A percentile compares a stretch with the other conserved stretches of the same genome.
Evolutionary conservation across 2,888 invertebrate genomes (phyloP).

Genomic region (Nomada flava): DNA sequence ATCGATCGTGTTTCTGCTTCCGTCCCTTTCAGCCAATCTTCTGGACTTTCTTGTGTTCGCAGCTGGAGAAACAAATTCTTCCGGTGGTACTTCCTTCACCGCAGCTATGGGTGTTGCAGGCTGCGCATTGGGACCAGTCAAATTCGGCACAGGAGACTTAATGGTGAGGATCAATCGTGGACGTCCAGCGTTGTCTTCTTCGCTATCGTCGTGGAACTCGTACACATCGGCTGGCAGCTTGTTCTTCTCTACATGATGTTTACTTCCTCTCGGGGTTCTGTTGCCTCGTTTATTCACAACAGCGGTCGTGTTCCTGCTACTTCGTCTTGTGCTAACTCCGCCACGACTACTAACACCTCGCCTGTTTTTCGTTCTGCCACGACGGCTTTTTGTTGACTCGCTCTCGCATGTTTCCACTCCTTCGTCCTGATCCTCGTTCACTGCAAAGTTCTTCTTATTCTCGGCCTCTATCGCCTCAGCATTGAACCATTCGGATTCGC

Average conservation of each 20-base stretch:
- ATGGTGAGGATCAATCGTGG: slow-evolving; percentile 93
- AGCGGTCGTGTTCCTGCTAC: slow-evolving; percentile 81
- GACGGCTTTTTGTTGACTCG: slow-evolving; percentile 81
- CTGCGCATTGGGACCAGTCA: slow-evolving; percentile 81
- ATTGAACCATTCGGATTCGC: slow-evolving; percentile 81
- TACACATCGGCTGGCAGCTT: slow-evolving; percentile 92
- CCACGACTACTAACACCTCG: slow-evolving; percentile 83
- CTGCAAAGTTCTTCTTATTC: slow-evolving; percentile 75
- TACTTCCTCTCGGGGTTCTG: slow-evolving; percentile 82
- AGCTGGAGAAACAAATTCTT: slow-evolving; percentile 88
- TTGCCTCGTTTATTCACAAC: slow-evolving; percentile 81
- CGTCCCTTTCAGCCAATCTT: slow-evolving; percentile 91
- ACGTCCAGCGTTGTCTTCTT: slow-evolving; percentile 87
- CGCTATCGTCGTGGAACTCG: slow-evolving; percentile 96
- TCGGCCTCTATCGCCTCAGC: slow-evolving; percentile 74
- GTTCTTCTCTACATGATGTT: slow-evolving; percentile 84
- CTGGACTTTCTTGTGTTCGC: slow-evolving; percentile 92
- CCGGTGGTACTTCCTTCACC: slow-evolving; percentile 85
- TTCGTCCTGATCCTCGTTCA: slow-evolving; percentile 81
- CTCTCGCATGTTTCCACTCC: slow-evolving; percentile 80
- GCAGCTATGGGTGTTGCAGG: slow-evolving; percentile 83
- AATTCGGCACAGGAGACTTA: slow-evolving; percentile 87
- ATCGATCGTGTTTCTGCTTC: slow-evolving; percentile 91
- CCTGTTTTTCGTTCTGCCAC: slow-evolving; percentile 81
- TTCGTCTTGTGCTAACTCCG: slow-evolving; percentile 87